Evolutionary conservation across 2,888 invertebrate species (phyloP), one percentile per base, ranked within the genome.

Genomic region (Dolichopus griseipennis): DNA sequence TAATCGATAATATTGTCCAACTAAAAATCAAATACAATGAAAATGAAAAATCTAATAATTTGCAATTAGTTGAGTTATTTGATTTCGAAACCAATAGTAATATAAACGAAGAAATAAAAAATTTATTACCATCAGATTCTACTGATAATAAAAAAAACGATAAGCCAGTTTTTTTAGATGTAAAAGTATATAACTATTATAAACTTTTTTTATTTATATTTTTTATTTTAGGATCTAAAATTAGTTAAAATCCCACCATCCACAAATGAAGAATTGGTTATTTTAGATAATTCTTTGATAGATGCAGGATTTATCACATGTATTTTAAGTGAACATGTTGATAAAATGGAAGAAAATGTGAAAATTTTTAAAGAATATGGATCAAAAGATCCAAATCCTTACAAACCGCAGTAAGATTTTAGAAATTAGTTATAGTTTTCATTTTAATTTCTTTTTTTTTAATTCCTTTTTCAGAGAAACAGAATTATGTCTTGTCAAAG

Each of bases 401-500:
- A 52, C 18, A 15, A 52, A n/a, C 52, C 52, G 2, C 6, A 12
- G 52, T 52, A 52, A 52, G 52, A 7, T 18, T 52, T 52, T 18
- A 52, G 9, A 52, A 18, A 52, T n/a, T 9, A 52, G 18, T 18
- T n/a, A 52, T 18, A 52, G 9, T n/a, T 18, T n/a, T 18, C 18
- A 12, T 18, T 52, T 18, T 21, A 43, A 20, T 22, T 21, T 41
- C 2, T n/a, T n/a, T n/a, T n/a, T n/a, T n/a, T n/a, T n/a, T 9
- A 20, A 43, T 67, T 62, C 0, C 9, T 37, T 52, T 52, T 18
- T 2, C 18, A 72, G 72, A 61, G 27, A 34, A 21, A 43, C 68
- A 10, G 72, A 72, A 68, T 27, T 70, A n/a, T 72, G 72, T 37
- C n/a, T 71, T 3, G 71, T 70, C 1, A 63, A 70, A 66, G 68